Percentiles rank a stretch among this genome's conserved stretches.
Evolutionary conservation across 2,113 vertebrate species (phyloP).

Genomic region (Myotis davidii): DNA sequence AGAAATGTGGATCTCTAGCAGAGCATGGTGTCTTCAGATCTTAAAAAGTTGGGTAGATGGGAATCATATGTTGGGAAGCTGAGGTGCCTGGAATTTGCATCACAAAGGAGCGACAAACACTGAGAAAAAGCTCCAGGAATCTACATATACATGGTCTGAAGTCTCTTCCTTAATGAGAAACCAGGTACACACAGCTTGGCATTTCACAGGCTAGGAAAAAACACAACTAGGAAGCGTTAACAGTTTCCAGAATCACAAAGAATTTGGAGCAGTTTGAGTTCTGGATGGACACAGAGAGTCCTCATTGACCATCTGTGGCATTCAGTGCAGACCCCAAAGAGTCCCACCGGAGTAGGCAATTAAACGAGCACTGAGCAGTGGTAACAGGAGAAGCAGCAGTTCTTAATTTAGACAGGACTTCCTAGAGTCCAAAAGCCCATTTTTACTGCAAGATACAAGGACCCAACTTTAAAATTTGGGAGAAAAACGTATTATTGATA

Average conservation of each 20-base stretch:
- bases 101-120: background rate
- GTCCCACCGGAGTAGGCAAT: background rate
- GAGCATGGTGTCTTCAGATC: background rate
- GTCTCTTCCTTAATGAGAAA: background rate
- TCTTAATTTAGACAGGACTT: background rate
- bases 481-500: background rate
- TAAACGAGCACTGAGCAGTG: background rate
- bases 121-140: background rate
- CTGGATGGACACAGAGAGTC: background rate
- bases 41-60: background rate
- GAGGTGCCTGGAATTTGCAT: background rate
- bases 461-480: background rate
- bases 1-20: background rate
- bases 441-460: background rate
- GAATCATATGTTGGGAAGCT: background rate
- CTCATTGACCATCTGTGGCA: background rate
- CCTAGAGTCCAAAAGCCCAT: background rate
- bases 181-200: background rate
- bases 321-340: background rate
- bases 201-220: background rate
- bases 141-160: background rate
- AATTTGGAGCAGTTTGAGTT: background rate
- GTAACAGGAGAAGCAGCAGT: background rate
- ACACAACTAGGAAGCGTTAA: background rate
- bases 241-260: background rate